A percentile compares a stretch with the other conserved stretches of the same genome.
Conservation (phyloP, 2,113 vertebrate species). For the Ploceus nigricollis region DNA sequence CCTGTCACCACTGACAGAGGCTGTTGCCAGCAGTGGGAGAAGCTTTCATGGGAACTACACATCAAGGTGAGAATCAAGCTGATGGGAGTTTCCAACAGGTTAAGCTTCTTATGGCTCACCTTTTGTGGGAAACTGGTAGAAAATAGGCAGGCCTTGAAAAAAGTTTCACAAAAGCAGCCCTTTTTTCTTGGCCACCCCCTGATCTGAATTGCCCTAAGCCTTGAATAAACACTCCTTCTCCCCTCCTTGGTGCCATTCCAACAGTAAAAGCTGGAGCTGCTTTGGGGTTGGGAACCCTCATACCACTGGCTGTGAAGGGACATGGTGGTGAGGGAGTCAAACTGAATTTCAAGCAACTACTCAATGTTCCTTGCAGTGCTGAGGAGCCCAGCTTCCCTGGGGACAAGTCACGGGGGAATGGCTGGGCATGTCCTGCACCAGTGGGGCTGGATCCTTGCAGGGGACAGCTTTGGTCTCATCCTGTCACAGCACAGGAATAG, state of each 20-base stretch:
- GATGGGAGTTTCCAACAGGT: not conserved
- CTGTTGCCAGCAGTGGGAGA: not conserved
- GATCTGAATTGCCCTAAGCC: not conserved
- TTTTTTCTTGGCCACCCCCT: not conserved
- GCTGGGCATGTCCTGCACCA: not conserved
- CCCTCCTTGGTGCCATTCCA: not conserved
- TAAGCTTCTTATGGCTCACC: not conserved
- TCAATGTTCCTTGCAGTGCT: not conserved
- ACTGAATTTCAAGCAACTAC: not conserved
- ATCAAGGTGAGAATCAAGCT: not conserved
- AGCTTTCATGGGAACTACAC: rapidly evolving
- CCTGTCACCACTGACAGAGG: not conserved
- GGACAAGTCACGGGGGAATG: not conserved
- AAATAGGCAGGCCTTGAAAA: not conserved
- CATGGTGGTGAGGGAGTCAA: rapidly evolving
- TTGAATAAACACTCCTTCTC: not conserved
- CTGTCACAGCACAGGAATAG: not conserved
- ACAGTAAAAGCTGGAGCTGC: not conserved
- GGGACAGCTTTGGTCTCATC: not conserved
- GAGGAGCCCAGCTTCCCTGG: not conserved
- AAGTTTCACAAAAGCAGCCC: not conserved
- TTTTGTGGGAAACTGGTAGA: not conserved
- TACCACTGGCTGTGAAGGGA: not conserved
- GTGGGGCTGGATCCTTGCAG: not conserved
- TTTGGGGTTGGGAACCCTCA: not conserved